phyloP scores from a whole-genome alignment of 2,888 invertebrate species.

The Amiota minor region DNA sequence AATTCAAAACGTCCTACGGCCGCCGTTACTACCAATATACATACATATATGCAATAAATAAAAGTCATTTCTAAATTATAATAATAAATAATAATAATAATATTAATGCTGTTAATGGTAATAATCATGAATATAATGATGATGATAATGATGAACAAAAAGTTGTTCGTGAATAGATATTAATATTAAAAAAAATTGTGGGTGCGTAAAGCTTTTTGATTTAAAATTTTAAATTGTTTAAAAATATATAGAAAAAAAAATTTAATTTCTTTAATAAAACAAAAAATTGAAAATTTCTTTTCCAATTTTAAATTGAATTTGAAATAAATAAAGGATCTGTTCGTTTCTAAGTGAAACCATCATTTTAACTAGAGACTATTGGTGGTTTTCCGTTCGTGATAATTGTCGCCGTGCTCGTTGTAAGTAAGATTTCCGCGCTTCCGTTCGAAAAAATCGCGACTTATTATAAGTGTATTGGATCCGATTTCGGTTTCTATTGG shows the following conservation, averaged over 20 bases:
- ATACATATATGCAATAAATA: too few relatives aligned
- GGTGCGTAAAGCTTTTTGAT: too few relatives aligned
- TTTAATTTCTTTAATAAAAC: background rate
- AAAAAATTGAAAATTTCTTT: too few relatives aligned
- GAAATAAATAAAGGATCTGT: too few relatives aligned
- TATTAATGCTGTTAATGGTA: too few relatives aligned
- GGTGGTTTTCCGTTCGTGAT: background rate
- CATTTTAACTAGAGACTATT: background rate
- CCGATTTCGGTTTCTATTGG: background rate
- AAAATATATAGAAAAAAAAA: background rate
- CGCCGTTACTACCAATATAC: too few relatives aligned
- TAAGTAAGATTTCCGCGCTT: background rate
- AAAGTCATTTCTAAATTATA: background rate
- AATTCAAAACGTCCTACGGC: too few relatives aligned
- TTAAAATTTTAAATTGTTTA: background rate
- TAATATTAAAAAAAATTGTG: too few relatives aligned
- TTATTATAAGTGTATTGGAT: background rate
- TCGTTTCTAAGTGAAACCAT: conserved; percentile 32
- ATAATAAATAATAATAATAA: background rate
- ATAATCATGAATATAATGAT: too few relatives aligned
- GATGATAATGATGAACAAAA: too few relatives aligned
- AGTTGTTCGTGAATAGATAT: too few relatives aligned
- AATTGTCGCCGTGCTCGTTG: conserved; percentile 5
- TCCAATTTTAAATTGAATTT: conserved; percentile 13
- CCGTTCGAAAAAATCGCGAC: too few relatives aligned